Conservation (phyloP, 37 sponge, comb jelly and placozoan genomes). For the Geodia barretti region DNA sequence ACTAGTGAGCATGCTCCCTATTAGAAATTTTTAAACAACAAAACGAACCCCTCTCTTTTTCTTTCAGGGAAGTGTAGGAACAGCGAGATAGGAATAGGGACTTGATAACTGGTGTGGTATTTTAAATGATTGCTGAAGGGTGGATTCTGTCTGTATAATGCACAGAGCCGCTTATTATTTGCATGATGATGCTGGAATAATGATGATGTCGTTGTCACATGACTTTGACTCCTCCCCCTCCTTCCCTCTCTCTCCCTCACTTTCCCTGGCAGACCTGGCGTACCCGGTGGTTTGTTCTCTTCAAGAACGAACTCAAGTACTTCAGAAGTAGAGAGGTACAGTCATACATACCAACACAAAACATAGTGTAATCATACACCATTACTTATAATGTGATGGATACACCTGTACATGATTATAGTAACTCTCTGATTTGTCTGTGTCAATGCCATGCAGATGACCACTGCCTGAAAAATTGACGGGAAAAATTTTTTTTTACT, state of each 20-base stretch:
- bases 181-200: no score
- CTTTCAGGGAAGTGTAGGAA: no score
- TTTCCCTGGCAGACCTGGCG: slow-evolving; percentile 67
- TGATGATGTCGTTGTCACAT: no score
- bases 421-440: background rate
- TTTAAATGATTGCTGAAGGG: no score
- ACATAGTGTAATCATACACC: background rate
- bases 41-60: no score
- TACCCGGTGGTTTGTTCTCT: slow-evolving; percentile 77
- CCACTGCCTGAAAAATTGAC: no score
- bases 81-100: no score
- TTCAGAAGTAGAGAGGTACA: slow-evolving; percentile 55
- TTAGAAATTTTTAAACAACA: no score
- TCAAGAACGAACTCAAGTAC: slow-evolving; percentile 78
- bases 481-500: background rate
- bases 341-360: background rate
- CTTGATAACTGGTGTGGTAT: no score
- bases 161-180: no score
- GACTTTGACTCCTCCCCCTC: background rate
- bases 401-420: slow-evolving; percentile 1
- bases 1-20: no score
- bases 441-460: background rate
- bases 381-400: background rate
- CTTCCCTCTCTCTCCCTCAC: background rate
- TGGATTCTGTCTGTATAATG: no score